These are phyloP conservation scores for Salminus brasiliensis DNA, from an alignment of 2,113 vertebrate genomes.

Conservation along the genomic window DNA sequence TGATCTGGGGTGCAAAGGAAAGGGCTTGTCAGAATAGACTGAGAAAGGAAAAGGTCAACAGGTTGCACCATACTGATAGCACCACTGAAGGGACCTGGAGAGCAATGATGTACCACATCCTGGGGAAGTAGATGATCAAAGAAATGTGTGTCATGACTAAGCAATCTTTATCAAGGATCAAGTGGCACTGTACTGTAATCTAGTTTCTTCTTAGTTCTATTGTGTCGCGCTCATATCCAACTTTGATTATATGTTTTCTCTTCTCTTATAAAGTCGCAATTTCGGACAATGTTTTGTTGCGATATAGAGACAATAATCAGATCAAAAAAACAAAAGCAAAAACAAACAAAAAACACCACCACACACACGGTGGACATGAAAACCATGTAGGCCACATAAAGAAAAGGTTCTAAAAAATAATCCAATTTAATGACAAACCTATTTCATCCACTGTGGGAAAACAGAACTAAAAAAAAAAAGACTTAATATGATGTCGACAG, in stretches of 20 bases:
- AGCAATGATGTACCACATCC: slow-evolving; percentile 32
- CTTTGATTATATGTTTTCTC: too few relatives aligned
- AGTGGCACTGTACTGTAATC: neutral
- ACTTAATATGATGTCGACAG: neutral
- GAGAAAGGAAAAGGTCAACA: slow-evolving; percentile 51
- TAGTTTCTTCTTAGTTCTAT: neutral
- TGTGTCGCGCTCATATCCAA: too few relatives aligned
- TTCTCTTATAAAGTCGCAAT: neutral
- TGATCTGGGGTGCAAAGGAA: slow-evolving; percentile 64
- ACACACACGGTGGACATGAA: neutral
- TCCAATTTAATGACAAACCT: neutral
- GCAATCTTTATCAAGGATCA: slow-evolving; percentile 5
- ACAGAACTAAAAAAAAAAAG: neutral
- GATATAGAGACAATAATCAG: neutral
- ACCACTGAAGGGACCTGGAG: slow-evolving; percentile 28
- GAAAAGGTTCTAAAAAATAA: neutral
- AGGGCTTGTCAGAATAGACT: slow-evolving; percentile 51
- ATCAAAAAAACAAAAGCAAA: too few relatives aligned
- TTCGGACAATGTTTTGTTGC: neutral
- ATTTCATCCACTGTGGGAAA: slow-evolving; percentile 4
- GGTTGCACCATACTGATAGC: slow-evolving; percentile 45
- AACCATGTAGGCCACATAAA: neutral
- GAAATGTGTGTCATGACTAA: slow-evolving; percentile 27
- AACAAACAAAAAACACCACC: neutral
- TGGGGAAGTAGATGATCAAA: slow-evolving; percentile 29